These are phyloP conservation scores for Eudyptes chrysolophus DNA, from an alignment of 2,113 vertebrate species.

Conservation along the genomic window DNA sequence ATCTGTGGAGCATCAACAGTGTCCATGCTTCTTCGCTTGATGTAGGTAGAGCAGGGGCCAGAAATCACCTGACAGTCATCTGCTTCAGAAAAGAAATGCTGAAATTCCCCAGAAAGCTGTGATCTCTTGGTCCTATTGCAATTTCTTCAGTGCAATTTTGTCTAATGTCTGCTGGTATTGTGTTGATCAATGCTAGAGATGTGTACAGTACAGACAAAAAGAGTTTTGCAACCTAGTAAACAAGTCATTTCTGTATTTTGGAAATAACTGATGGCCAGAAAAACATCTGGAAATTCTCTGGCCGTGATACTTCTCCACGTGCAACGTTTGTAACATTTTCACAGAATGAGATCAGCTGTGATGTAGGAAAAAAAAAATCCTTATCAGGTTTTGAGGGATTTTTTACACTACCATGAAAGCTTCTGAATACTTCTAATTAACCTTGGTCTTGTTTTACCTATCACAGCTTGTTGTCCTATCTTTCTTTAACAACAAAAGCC, in stretches of 20 bases:
- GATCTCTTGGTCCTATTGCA: neutral
- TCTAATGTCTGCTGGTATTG: neutral
- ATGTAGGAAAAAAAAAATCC: neutral
- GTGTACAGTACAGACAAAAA: neutral
- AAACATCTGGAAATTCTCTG: conserved; percentile 49
- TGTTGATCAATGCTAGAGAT: neutral
- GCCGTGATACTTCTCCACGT: neutral
- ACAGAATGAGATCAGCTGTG: conserved; percentile 22
- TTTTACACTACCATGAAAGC: neutral
- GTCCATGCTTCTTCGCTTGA: neutral
- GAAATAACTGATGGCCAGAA: neutral
- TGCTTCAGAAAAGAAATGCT: neutral
- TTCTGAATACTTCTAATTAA: neutral
- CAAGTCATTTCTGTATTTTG: neutral
- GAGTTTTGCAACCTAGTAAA: neutral
- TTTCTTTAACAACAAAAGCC: neutral
- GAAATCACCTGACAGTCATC: neutral
- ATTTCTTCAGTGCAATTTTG: neutral
- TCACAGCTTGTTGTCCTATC: neutral
- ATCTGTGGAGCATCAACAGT: neutral
- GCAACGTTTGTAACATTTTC: conserved; percentile 50
- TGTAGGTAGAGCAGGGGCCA: neutral
- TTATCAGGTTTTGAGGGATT: neutral
- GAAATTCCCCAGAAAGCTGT: neutral
- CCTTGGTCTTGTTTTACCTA: neutral